Evolutionary conservation across 1,140 invertebrate species (phyloP).

Genomic region (Cydia splendana): DNA sequence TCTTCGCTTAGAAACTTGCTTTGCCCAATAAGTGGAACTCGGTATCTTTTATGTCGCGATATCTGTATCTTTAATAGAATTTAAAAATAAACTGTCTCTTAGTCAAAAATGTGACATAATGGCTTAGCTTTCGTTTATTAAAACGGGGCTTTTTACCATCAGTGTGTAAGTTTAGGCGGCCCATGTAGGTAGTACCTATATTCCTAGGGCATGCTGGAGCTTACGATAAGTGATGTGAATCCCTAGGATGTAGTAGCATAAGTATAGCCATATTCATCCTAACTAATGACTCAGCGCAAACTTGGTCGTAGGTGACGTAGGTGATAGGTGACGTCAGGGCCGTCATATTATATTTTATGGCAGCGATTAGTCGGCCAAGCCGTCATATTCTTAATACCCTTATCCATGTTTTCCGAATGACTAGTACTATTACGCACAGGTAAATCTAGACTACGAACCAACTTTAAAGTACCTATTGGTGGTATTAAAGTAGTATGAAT

Average conservation of each 20-base stretch:
- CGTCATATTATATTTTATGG: background rate
- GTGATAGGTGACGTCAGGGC: background rate
- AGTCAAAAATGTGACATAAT: no score
- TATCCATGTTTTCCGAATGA: background rate
- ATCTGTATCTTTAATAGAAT: no score
- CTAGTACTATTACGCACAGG: background rate
- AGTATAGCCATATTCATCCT: background rate
- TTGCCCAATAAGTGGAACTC: background rate
- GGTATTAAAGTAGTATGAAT: no score
- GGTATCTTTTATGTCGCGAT: background rate
- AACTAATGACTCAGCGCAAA: background rate
- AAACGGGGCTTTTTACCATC: no score
- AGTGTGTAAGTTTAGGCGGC: no score
- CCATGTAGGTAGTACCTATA: no score
- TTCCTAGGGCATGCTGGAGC: no score
- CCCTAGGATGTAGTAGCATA: background rate
- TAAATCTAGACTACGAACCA: background rate
- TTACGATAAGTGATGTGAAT: background rate
- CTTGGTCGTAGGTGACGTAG: background rate
- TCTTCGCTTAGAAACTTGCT: constrained; percentile 4
- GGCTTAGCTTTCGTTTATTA: no score
- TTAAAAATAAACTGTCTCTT: no score
- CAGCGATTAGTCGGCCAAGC: background rate
- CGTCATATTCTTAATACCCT: background rate
- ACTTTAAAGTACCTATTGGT: background rate